Conservation (phyloP, 1,140 invertebrate species). For the Pseudomyrmex concolor region DNA sequence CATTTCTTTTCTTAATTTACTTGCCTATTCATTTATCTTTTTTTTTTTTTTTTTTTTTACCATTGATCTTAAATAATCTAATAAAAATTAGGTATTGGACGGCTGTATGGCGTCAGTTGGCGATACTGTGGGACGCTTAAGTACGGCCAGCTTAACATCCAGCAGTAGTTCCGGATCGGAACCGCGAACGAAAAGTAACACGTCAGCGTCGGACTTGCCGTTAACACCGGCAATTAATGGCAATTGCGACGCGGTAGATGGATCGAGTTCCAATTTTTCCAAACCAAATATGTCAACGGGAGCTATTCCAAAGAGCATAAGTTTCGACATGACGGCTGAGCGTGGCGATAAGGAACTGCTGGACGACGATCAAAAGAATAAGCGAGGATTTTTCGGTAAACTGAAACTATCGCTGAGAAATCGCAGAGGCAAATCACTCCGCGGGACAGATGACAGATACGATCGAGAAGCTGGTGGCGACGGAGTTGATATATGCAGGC, state of each 20-base stretch:
- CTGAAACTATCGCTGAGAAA: constrained; percentile 89
- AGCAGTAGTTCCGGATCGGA: constrained; percentile 84
- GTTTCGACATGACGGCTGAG: constrained; percentile 95
- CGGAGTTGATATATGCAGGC: constrained; percentile 76
- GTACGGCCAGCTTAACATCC: constrained; percentile 84
- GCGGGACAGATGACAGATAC: constrained; percentile 84
- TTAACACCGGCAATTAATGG: constrained; percentile 73
- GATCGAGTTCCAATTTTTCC: constrained; percentile 56
- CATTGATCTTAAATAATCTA: constrained; percentile 22
- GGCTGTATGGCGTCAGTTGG: constrained; percentile 60
- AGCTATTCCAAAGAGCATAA: constrained; percentile 96
- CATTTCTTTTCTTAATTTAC: constrained; percentile 24
- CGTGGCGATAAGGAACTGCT: constrained; percentile 89
- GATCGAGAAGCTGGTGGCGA: constrained; percentile 82
- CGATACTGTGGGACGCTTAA: constrained; percentile 79
- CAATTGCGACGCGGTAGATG: constrained; percentile 72
- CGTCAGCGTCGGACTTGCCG: constrained; percentile 62
- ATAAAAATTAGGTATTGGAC: constrained; percentile 68
- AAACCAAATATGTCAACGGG: constrained; percentile 89
- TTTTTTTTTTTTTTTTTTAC: neutral
- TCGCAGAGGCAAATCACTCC: constrained; percentile 86
- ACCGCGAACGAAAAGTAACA: constrained; percentile 73
- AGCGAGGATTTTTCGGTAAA: constrained; percentile 89
- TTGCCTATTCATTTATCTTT: neutral
- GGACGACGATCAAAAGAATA: constrained; percentile 87